Percentiles rank a stretch among this genome's conserved stretches.
phyloP scores from a whole-genome alignment of 1,140 invertebrate genomes.

The Paramacrobiotus metropolitanus region DNA sequence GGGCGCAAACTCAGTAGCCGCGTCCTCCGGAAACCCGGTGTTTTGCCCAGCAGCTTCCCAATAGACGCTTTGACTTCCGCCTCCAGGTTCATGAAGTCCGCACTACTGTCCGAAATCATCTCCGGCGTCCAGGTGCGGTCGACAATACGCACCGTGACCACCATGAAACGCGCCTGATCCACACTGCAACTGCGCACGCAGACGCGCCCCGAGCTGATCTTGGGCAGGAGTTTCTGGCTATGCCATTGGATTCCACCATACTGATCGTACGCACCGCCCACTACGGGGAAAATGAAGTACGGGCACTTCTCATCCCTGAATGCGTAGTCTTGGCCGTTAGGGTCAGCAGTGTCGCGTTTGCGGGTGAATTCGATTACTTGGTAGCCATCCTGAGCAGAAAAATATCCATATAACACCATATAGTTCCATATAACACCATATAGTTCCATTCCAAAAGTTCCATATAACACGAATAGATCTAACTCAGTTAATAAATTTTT shows the following conservation, averaged over 20 bases:
- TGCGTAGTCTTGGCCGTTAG: slow-evolving; percentile 35
- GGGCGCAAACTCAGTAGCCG: not conserved
- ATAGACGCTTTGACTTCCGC: not conserved
- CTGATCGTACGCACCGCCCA: slow-evolving; percentile 50
- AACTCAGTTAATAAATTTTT: too few species aligned
- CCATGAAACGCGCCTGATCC: too few species aligned
- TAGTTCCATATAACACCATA: too few species aligned
- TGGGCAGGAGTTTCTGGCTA: slow-evolving; percentile 49
- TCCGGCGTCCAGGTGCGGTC: not conserved
- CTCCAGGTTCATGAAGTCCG: not conserved
- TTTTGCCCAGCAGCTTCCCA: not conserved
- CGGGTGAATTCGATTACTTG: slow-evolving; percentile 54
- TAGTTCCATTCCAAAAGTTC: too few species aligned
- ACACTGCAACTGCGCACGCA: slow-evolving; percentile 34
- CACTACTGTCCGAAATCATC: not conserved
- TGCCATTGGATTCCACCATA: slow-evolving; percentile 43
- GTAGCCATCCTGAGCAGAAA: slow-evolving; percentile 49
- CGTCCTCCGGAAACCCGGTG: not conserved
- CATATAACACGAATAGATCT: too few species aligned
- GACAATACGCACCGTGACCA: not conserved
- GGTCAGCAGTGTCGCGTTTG: slow-evolving; percentile 47
- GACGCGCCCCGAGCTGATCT: slow-evolving; percentile 48
- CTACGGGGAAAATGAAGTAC: slow-evolving; percentile 64
- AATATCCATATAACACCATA: too few species aligned
- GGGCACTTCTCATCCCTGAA: slow-evolving; percentile 57